Conservation (phyloP, 2,113 vertebrate species). For the Phylloscopus trochiloides region DNA sequence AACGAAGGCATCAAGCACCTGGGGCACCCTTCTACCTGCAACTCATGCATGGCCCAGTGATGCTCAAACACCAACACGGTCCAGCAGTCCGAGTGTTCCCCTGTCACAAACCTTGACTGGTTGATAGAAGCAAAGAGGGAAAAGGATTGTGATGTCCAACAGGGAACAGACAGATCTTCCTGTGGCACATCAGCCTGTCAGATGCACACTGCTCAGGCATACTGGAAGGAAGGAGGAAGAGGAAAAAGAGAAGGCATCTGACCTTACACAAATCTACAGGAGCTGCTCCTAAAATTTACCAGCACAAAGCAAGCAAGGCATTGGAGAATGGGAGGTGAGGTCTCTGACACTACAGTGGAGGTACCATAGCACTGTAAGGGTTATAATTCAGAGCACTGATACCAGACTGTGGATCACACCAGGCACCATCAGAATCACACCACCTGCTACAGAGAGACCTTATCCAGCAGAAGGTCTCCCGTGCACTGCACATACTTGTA, state of each 20-base stretch:
- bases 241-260: not conserved
- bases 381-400: not conserved
- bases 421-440: not conserved
- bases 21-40: not conserved
- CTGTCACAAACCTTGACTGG: not conserved
- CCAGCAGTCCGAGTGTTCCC: not conserved
- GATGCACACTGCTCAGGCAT: not conserved
- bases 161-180: not conserved
- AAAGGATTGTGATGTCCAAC: not conserved
- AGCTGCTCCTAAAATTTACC: not conserved
- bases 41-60: not conserved
- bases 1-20: not conserved
- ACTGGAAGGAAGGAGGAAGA: not conserved
- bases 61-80: fast-evolving
- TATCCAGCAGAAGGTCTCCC: not conserved
- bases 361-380: not conserved
- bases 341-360: not conserved
- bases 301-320: not conserved
- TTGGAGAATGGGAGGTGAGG: not conserved
- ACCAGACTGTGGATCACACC: not conserved
- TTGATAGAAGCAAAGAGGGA: not conserved
- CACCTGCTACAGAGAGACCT: not conserved
- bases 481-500: not conserved
- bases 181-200: not conserved
- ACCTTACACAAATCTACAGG: not conserved